Base-by-base conservation (phyloP, 2,888 invertebrate genomes). In the Mimachlamys varia region DNA sequence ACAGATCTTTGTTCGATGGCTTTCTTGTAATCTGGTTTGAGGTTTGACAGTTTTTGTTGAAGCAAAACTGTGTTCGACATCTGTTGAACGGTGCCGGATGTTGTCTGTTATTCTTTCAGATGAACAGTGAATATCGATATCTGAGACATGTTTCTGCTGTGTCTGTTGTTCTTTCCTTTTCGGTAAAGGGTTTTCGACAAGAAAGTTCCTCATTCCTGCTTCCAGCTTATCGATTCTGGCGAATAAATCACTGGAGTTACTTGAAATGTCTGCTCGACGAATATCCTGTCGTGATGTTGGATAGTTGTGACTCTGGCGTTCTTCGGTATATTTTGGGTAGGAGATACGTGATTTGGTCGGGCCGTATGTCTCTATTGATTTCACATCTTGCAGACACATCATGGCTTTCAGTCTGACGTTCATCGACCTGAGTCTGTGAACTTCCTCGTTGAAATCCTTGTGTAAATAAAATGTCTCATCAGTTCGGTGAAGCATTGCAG, bases 401-500 rank as follows among this genome's bases (percentile, higher is more conserved):
- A 76, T 76, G 12, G 27, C 27, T 33, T 76, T 76, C 33, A 76
- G 76, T 76, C 76, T 27, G 12, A 76, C 76, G 27, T 76, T 76
- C 76, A 76, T 76, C 22, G 76, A 76, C 33, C 76, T 76, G 0
- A 76, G 76, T 33, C 76, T 76, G 76, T 76, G 27, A 33, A 76
- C 76, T 76, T 76, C 76, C 13, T 76, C 76, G 33, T 27, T 27
- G 27, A 27, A 33, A 76, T 76, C 76, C 76, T 76, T 27, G 76
- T 76, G 76, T 76, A 76, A 76, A 33, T 76, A 76, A 17, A 76
- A 76, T 33, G 33, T 76, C 76, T 76, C 76, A 33, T 76, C 76
- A 76, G 76, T 76, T 33, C 76, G 27, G 7, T 76, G 76, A 27
- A 76, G 76, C 27, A 33, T 76, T 76, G 76, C 76, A 33, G 76